Percentiles rank a stretch among this genome's conserved stretches.
These are phyloP conservation scores for Caenorhabditis sp. DNA, from an alignment of 2,888 invertebrate genomes.

Conservation along the genomic window DNA sequence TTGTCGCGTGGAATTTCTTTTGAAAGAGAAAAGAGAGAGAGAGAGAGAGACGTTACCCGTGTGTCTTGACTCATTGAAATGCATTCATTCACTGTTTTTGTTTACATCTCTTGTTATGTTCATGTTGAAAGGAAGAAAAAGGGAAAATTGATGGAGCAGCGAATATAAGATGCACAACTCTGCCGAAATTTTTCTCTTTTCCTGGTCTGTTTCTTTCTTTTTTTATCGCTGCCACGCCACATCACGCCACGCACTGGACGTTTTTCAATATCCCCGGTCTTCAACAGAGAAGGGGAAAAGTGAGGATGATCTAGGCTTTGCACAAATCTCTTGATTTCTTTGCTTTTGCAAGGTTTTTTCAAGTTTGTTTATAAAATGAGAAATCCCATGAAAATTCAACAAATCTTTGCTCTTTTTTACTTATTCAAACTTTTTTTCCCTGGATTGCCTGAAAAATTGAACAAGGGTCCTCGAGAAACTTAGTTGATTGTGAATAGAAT, in stretches of 20 bases:
- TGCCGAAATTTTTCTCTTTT: conserved; percentile 17
- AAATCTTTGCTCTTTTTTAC: neutral
- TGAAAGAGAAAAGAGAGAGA: no score
- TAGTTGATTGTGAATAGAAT: conserved; percentile 34
- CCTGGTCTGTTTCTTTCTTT: conserved; percentile 21
- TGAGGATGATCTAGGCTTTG: neutral
- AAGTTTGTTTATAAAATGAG: neutral
- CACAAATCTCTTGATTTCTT: neutral
- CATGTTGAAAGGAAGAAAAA: neutral
- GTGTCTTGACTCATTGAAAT: conserved; percentile 47
- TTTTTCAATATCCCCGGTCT: conserved; percentile 32
- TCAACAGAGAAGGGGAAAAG: neutral
- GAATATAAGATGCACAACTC: conserved; percentile 37
- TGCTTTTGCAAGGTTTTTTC: neutral
- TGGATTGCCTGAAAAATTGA: conserved; percentile 7
- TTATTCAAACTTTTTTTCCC: neutral
- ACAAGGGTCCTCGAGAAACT: conserved; percentile 52
- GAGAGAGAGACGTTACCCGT: conserved; percentile 39
- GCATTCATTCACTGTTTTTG: conserved; percentile 61
- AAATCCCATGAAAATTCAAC: neutral
- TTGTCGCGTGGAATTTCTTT: conserved; percentile 18
- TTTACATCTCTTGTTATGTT: conserved; percentile 38
- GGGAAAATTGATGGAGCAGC: conserved; percentile 33
- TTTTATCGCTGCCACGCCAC: no score
- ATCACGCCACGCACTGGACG: neutral